phyloP scores from a whole-genome alignment of 1,140 invertebrate species.

The Zophobas morio region DNA sequence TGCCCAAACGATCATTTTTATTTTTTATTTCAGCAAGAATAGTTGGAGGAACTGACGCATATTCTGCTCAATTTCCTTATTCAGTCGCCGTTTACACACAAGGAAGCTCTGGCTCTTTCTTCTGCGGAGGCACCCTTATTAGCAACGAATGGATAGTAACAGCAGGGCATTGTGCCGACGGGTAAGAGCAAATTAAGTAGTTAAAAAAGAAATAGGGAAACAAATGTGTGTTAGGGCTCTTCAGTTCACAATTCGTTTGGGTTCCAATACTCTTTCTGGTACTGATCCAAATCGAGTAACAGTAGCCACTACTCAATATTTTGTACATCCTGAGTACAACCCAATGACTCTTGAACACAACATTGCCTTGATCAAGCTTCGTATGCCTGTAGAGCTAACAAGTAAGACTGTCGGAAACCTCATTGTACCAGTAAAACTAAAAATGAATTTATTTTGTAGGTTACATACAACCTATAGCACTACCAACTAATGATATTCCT shows the following conservation, averaged over 20 bases:
- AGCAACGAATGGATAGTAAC: constrained; percentile 11
- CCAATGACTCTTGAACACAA: constrained; percentile 15
- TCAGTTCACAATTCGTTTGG: constrained; percentile 13
- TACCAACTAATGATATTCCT: neutral
- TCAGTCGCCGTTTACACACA: constrained; percentile 14
- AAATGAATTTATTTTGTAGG: neutral
- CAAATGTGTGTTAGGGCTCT: neutral
- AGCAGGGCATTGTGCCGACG: constrained; percentile 15
- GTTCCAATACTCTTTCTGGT: neutral
- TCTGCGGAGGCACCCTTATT: constrained; percentile 23
- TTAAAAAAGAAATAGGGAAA: neutral
- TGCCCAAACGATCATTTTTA: too few species aligned
- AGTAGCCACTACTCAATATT: neutral
- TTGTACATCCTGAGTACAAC: constrained; percentile 9
- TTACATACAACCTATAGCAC: constrained; percentile 17
- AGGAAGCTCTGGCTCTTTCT: neutral
- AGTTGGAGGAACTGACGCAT: constrained; percentile 2
- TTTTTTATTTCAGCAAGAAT: neutral
- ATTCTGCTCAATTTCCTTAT: constrained; percentile 15
- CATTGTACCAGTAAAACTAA: neutral
- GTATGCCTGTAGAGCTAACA: constrained; percentile 1
- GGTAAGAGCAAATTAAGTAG: neutral
- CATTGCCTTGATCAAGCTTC: neutral
- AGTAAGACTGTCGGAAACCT: neutral
- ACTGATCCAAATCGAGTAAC: constrained; percentile 11